Percentiles rank a stretch among this genome's conserved stretches.
These are phyloP conservation scores for Pollicipes pollicipes DNA, from an alignment of 1,140 invertebrate species.

Conservation along the genomic window DNA sequence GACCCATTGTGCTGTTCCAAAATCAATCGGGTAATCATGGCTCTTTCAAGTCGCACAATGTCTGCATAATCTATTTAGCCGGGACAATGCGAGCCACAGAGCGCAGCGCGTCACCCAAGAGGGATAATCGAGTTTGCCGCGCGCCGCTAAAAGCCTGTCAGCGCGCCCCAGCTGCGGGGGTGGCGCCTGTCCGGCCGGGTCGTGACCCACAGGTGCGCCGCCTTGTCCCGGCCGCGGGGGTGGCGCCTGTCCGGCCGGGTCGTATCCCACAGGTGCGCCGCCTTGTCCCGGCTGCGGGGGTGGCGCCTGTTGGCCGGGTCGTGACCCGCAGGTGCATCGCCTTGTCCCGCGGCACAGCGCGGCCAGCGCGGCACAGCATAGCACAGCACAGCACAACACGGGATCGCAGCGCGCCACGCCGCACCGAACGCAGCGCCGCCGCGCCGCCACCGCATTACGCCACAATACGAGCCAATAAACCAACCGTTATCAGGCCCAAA, in stretches of 20 bases:
- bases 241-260: neutral
- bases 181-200: neutral
- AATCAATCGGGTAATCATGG: neutral
- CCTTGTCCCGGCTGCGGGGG: too few species aligned
- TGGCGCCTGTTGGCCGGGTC: neutral
- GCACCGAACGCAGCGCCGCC: too few species aligned
- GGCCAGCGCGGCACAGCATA: neutral
- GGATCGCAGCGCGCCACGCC: too few species aligned
- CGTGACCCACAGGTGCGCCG: neutral
- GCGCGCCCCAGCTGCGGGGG: neutral
- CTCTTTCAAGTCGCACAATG: neutral
- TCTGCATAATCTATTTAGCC: neutral
- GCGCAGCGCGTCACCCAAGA: neutral
- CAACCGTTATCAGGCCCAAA: neutral
- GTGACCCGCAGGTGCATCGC: neutral
- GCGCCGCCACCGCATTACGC: too few species aligned
- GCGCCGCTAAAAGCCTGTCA: neutral
- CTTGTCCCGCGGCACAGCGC: too few species aligned
- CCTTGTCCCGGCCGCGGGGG: too few species aligned
- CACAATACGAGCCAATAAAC: neutral
- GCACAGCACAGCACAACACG: neutral
- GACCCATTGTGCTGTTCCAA: neutral
- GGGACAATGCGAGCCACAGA: neutral
- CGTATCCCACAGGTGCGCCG: neutral
- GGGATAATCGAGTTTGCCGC: neutral